These are phyloP conservation scores for Lamprotornis superbus DNA, from an alignment of 2,113 vertebrate species.

Conservation along the genomic window DNA sequence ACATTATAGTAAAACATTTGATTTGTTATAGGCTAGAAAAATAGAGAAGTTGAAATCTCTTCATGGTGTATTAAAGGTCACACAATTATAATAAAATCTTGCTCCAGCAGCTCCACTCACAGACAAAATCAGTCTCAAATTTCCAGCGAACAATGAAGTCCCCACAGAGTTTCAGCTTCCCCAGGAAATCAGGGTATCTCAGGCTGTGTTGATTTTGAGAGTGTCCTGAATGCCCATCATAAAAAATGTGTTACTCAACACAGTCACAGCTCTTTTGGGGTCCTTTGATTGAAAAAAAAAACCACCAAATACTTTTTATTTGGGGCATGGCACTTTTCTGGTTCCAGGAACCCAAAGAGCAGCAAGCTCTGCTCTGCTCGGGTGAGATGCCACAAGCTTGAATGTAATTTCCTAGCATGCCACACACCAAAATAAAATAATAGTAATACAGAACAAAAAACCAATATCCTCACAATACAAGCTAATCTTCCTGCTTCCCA, in stretches of 20 bases:
- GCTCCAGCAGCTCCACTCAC: slow-evolving; percentile 51
- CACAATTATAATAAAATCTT: slow-evolving; percentile 71
- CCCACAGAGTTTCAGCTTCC: slow-evolving; percentile 57
- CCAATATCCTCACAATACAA: slow-evolving; percentile 55
- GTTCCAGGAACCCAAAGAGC: slow-evolving; percentile 9
- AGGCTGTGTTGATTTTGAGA: slow-evolving; percentile 59
- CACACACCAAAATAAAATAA: slow-evolving; percentile 37
- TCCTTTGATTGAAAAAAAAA: background rate
- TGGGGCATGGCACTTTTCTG: slow-evolving; percentile 1
- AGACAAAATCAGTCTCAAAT: slow-evolving; percentile 68
- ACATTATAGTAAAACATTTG: slow-evolving; percentile 62
- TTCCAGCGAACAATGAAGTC: slow-evolving; percentile 61
- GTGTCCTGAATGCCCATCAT: slow-evolving; percentile 37
- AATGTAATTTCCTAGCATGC: background rate
- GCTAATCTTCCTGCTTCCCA: slow-evolving; percentile 54
- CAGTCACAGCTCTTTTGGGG: background rate
- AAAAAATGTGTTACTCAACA: background rate
- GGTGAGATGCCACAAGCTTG: background rate
- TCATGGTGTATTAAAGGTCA: slow-evolving; percentile 64
- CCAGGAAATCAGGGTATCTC: slow-evolving; percentile 47
- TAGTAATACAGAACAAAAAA: slow-evolving; percentile 16
- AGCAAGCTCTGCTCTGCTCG: background rate
- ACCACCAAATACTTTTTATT: background rate
- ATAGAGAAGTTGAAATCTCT: slow-evolving; percentile 61
- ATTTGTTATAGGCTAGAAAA: slow-evolving; percentile 65